Percentiles rank a stretch among this genome's conserved stretches.
These are phyloP conservation scores for Anarsia innoxiella DNA, from an alignment of 2,888 invertebrate genomes.

Conservation along the genomic window DNA sequence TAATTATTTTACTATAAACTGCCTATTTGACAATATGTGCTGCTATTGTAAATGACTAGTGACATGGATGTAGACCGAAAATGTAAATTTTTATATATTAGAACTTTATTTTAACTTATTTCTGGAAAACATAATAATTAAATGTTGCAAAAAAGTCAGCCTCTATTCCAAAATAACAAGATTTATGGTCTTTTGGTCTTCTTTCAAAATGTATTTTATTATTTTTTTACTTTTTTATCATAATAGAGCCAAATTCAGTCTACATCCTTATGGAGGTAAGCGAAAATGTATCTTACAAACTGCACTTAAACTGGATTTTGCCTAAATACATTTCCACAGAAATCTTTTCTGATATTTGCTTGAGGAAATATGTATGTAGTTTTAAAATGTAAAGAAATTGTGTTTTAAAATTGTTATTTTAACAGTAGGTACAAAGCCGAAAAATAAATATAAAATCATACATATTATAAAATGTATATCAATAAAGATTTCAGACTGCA, in stretches of 20 bases:
- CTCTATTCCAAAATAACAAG: too few relatives aligned
- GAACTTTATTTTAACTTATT: too few relatives aligned
- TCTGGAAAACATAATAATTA: too few relatives aligned
- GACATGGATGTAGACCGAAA: constrained; percentile 39
- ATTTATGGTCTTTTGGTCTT: too few relatives aligned
- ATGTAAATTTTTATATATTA: too few relatives aligned
- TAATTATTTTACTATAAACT: constrained; percentile 39
- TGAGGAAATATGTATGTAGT: constrained; percentile 41
- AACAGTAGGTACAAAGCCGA: too few relatives aligned
- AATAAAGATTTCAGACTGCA: constrained; percentile 56
- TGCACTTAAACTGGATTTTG: constrained; percentile 17
- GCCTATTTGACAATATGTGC: constrained; percentile 51
- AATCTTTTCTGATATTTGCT: constrained; percentile 47
- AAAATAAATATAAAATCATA: constrained; percentile 53
- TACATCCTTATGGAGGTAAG: constrained; percentile 32
- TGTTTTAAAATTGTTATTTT: too few relatives aligned
- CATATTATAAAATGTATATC: constrained; percentile 49
- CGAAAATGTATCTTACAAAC: constrained; percentile 34
- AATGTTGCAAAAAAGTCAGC: too few relatives aligned
- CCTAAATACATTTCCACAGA: constrained; percentile 40
- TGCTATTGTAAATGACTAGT: constrained; percentile 64
- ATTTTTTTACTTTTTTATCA: constrained; percentile 7
- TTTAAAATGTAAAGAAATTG: too few relatives aligned
- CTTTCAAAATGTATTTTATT: too few relatives aligned
- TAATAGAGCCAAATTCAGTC: too few relatives aligned